Percentiles rank a stretch among this genome's conserved stretches.
phyloP scores from a whole-genome alignment of 2,888 invertebrate genomes.

The Pseudococcus longispinus region DNA sequence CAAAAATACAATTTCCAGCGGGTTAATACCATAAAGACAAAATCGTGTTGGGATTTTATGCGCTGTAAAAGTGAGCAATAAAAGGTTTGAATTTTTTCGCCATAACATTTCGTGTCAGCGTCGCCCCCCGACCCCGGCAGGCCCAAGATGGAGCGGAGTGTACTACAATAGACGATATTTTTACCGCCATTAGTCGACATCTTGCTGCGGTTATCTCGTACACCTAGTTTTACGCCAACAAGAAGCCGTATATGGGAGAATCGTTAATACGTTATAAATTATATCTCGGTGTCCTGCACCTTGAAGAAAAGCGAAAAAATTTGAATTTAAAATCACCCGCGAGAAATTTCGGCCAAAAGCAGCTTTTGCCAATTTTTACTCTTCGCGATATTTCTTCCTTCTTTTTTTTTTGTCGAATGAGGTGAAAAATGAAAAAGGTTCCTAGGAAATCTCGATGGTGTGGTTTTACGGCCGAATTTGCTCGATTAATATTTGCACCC shows the following conservation, averaged over 20 bases:
- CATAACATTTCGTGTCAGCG: neutral
- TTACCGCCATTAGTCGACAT: neutral
- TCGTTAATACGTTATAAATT: slow-evolving; percentile 28
- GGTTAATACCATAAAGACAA: slow-evolving; percentile 13
- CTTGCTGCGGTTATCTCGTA: neutral
- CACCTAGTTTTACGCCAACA: neutral
- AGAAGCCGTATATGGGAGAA: neutral
- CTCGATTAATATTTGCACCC: neutral
- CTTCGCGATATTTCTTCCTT: neutral
- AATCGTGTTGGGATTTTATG: slow-evolving; percentile 20
- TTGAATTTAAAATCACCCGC: slow-evolving; percentile 16
- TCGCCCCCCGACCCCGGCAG: too few relatives aligned
- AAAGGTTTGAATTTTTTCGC: slow-evolving; percentile 27
- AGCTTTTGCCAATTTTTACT: neutral
- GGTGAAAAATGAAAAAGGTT: neutral
- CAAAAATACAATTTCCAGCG: slow-evolving; percentile 9
- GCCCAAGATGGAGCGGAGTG: too few relatives aligned
- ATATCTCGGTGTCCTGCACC: neutral
- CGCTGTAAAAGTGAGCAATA: slow-evolving; percentile 25
- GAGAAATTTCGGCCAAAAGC: neutral
- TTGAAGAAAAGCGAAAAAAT: neutral
- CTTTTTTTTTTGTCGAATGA: neutral
- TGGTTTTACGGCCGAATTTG: neutral
- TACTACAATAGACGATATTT: neutral
- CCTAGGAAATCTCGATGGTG: neutral